Evolutionary conservation across 2,888 invertebrate species (phyloP).

Genomic region (Lissonota sp.): DNA sequence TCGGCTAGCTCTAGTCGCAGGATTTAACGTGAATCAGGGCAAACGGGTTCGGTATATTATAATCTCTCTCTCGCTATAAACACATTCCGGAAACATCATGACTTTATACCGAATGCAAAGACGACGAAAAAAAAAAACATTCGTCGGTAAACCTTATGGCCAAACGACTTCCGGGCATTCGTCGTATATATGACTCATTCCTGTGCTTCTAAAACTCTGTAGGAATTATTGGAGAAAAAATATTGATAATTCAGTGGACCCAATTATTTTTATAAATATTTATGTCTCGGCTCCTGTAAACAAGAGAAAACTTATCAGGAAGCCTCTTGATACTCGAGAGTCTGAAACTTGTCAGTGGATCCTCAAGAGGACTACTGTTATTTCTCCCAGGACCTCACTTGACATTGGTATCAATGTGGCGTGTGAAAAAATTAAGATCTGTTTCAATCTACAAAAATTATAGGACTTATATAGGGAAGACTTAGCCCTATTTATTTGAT

Average conservation of each 20-base stretch:
- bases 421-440: neutral
- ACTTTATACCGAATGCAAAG: constrained; percentile 49
- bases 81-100: constrained; percentile 38
- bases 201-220: neutral
- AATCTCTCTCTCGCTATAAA: constrained; percentile 27
- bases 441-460: too few relatives aligned
- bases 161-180: constrained; percentile 15
- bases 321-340: constrained; percentile 77
- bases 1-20: constrained; percentile 71
- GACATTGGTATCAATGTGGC: constrained; percentile 73
- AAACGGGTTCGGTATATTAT: constrained; percentile 9
- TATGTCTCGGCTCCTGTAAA: constrained; percentile 77
- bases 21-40: constrained; percentile 74
- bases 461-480: too few relatives aligned
- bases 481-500: too few relatives aligned
- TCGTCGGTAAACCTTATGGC: constrained; percentile 5
- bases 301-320: constrained; percentile 70
- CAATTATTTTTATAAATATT: too few relatives aligned
- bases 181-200: constrained; percentile 11
- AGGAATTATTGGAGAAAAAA: too few relatives aligned
- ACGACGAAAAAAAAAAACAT: constrained; percentile 22
- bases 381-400: constrained; percentile 73
- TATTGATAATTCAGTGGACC: neutral
- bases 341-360: constrained; percentile 74
- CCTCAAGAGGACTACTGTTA: constrained; percentile 67